These are phyloP conservation scores for Tinea semifulvella DNA, from an alignment of 2,888 invertebrate genomes.

Conservation along the genomic window DNA sequence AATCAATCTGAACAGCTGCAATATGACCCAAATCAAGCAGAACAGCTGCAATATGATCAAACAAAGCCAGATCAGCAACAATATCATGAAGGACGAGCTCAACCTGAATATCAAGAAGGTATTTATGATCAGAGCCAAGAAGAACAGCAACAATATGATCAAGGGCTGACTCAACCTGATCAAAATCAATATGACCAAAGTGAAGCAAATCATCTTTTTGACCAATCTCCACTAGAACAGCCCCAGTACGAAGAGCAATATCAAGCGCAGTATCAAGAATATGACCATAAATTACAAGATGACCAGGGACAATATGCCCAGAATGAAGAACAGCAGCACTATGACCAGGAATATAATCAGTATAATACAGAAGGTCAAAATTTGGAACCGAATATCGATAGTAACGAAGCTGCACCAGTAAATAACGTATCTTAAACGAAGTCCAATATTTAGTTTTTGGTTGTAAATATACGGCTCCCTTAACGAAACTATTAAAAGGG, in stretches of 20 bases:
- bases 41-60: not conserved
- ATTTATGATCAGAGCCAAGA: not conserved
- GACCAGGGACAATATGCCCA: slow-evolving; percentile 18
- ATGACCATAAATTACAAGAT: not conserved
- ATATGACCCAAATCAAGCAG: slow-evolving; percentile 11
- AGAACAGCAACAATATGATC: not conserved
- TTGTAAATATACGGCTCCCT: no score
- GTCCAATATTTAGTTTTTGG: no score
- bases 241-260: not conserved
- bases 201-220: slow-evolving; percentile 3
- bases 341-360: slow-evolving; percentile 12
- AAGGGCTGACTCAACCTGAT: slow-evolving; percentile 13
- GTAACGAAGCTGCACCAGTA: no score
- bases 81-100: not conserved
- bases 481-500: no score
- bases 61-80: not conserved
- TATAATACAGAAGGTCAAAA: no score
- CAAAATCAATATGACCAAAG: slow-evolving; percentile 12
- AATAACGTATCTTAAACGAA: no score
- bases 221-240: slow-evolving; percentile 19
- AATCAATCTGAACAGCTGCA: not conserved
- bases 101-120: not conserved
- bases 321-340: slow-evolving; percentile 14
- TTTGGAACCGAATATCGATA: no score
- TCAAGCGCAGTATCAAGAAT: not conserved